phyloP scores from a whole-genome alignment of 2,888 invertebrate genomes.

The Gryllus longicercus region DNA sequence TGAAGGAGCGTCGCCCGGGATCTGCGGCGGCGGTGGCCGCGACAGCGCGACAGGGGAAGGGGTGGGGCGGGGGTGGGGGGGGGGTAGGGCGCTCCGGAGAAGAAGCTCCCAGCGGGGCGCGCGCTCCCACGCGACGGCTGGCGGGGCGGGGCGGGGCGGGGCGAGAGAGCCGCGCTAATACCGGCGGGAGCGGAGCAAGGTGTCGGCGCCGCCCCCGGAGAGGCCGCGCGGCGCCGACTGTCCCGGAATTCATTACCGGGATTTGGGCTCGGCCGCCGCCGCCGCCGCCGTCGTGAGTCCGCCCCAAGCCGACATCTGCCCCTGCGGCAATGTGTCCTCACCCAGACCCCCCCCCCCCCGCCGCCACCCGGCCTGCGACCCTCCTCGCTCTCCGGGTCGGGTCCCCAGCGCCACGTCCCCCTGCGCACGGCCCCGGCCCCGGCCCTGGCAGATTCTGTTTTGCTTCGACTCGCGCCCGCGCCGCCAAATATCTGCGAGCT shows the following conservation, averaged over 20 bases:
- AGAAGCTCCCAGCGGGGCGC: neutral
- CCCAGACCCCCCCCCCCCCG: neutral
- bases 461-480: neutral
- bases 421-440: neutral
- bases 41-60: neutral
- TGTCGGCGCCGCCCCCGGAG: neutral
- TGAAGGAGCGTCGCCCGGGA: neutral
- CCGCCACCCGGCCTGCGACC: neutral
- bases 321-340: neutral
- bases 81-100: neutral
- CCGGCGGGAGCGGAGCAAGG: neutral
- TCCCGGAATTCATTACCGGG: constrained; percentile 34
- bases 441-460: neutral
- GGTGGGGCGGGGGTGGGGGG: neutral
- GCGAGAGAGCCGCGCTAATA: constrained; percentile 11
- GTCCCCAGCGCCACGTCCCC: neutral
- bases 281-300: neutral
- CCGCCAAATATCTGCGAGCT: neutral
- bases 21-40: neutral
- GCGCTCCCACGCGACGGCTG: neutral
- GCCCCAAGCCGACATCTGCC: neutral
- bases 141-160: neutral
- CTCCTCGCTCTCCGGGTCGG: neutral
- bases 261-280: constrained; percentile 20
- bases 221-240: constrained; percentile 19